Base-by-base conservation (phyloP, 1,140 invertebrate species). In the Pogonus chalceus region DNA sequence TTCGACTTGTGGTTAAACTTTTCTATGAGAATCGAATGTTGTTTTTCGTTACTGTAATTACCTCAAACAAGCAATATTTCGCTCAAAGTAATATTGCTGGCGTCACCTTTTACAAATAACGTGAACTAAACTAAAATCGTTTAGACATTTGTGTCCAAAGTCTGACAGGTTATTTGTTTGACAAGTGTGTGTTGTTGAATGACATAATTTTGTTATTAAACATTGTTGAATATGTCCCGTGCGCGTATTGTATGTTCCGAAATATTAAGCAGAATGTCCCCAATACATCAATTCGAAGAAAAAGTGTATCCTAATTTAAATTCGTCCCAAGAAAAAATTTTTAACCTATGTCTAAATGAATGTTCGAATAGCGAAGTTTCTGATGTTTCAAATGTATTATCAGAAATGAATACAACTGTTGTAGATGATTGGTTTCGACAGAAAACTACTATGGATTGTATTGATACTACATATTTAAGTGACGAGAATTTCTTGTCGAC, bases 121-220 rank as follows among this genome's bases (percentile, higher is more conserved):
- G n/a, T n/a, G n/a, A n/a, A n/a, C n/a, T n/a, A n/a, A n/a, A n/a
- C n/a, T n/a, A n/a, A n/a, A n/a, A n/a, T n/a, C n/a, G n/a, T n/a
- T n/a, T n/a, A n/a, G n/a, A n/a, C n/a, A n/a, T n/a, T n/a, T n/a
- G n/a, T n/a, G n/a, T n/a, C n/a, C n/a, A n/a, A n/a, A n/a, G n/a
- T 31, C 26, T 31, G 26, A 31, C 26, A 31, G 26, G 26, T 31
- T 31, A 43, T 43, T 43, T 43, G 37, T 43, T 43, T 43, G 37
- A 16, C 4, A 18, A 12, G 37, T 43, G 7, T 12, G 7, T 43
- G 18, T 43, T 43, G 37, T 43, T 43, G 4, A 43, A 43, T 43
- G 18, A 12, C 18, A 12, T 12, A 43, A 43, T 4, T n/a, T 43
- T 43, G 37, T 43, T 4, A 43, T 43, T 43, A 18, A 43, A 12